A percentile compares a stretch with the other conserved stretches of the same genome.
These are phyloP conservation scores for Fistularia commersonii DNA, from an alignment of 2,797 vertebrate species.

Conservation along the genomic window DNA sequence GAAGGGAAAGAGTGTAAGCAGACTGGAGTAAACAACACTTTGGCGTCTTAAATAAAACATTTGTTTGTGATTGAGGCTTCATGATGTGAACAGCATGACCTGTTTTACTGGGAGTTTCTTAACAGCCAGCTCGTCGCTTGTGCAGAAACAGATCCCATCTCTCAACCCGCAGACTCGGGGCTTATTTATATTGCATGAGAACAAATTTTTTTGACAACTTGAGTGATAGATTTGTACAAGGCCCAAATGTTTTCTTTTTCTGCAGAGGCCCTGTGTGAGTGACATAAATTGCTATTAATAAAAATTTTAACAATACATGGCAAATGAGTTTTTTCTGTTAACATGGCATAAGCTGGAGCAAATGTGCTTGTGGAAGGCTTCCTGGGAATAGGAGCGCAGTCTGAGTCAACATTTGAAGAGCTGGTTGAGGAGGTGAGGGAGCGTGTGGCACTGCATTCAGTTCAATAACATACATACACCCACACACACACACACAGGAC, in stretches of 20 bases:
- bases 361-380: constrained; percentile 70
- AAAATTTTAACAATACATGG: constrained; percentile 89
- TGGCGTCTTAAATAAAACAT: constrained; percentile 80
- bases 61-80: constrained; percentile 80
- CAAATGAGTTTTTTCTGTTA: constrained; percentile 92
- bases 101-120: constrained; percentile 74
- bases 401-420: constrained; percentile 57
- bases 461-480: not conserved
- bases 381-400: constrained; percentile 66
- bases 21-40: constrained; percentile 77
- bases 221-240: constrained; percentile 89
- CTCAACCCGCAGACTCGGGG: constrained; percentile 75
- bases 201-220: constrained; percentile 93
- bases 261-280: constrained; percentile 78
- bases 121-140: constrained; percentile 71
- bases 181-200: constrained; percentile 93
- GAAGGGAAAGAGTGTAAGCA: constrained; percentile 51
- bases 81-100: constrained; percentile 77
- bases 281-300: constrained; percentile 92
- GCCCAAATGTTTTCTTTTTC: constrained; percentile 79
- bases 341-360: constrained; percentile 71
- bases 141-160: constrained; percentile 80
- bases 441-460: constrained; percentile 27
- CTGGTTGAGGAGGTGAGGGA: constrained; percentile 24
- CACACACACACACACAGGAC: not conserved